A percentile compares a stretch with the other conserved stretches of the same genome.
Conservation (phyloP, 2,797 vertebrate species). For the Rhinella marina region DNA sequence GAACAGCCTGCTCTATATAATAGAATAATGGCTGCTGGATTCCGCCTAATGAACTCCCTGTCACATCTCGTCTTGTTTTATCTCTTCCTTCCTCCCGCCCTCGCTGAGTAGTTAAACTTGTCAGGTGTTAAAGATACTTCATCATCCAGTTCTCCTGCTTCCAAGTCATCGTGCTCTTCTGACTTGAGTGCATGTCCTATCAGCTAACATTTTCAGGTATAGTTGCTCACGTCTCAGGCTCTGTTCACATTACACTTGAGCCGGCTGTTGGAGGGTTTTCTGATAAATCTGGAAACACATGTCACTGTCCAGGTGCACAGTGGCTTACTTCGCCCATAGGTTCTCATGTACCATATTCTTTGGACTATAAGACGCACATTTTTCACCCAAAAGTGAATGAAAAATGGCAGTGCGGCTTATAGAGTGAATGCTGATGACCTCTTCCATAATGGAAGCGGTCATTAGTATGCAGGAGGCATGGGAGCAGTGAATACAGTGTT, state of each 20-base stretch:
- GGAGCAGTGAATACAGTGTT: too few relatives aligned
- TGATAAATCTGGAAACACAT: neutral
- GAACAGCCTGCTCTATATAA: constrained; percentile 55
- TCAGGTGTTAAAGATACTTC: constrained; percentile 54
- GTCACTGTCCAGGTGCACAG: neutral
- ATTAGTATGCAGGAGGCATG: too few relatives aligned
- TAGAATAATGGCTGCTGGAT: constrained; percentile 57
- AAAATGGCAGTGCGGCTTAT: too few relatives aligned
- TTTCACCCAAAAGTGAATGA: too few relatives aligned
- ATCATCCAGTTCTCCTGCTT: neutral
- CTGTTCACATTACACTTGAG: neutral
- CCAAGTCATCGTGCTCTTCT: neutral
- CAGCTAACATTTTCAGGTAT: neutral
- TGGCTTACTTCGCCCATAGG: neutral
- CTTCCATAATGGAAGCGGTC: too few relatives aligned
- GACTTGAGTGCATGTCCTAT: constrained; percentile 4
- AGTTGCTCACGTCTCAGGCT: neutral
- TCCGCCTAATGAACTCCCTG: constrained; percentile 55
- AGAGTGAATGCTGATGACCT: too few relatives aligned
- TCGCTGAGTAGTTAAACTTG: constrained; percentile 48
- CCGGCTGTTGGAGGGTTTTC: too few relatives aligned
- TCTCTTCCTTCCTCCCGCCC: constrained; percentile 44
- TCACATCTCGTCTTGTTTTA: constrained; percentile 49
- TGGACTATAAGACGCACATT: too few relatives aligned
- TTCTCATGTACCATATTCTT: too few relatives aligned